phyloP scores from a whole-genome alignment of 2,113 vertebrate genomes.

The Lanius ludovicianus region DNA sequence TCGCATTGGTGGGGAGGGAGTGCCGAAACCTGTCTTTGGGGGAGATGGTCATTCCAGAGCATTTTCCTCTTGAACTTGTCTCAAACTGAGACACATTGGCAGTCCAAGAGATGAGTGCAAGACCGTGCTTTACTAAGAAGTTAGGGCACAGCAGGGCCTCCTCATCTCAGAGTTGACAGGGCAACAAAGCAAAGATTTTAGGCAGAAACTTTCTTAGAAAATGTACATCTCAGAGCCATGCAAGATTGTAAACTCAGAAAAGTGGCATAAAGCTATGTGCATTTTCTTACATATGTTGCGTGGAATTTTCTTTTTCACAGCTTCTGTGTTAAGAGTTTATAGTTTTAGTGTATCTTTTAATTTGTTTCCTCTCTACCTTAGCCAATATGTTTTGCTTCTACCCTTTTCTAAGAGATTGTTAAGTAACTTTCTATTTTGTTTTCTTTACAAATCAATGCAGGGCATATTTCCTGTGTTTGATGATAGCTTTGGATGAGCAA shows the following conservation, averaged over 20 bases:
- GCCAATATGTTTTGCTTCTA: neutral
- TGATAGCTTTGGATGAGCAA: neutral
- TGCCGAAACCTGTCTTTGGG: neutral
- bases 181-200: neutral
- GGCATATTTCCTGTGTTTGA: neutral
- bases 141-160: neutral
- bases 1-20: neutral
- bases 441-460: neutral
- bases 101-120: neutral
- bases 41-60: neutral
- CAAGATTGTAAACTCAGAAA: neutral
- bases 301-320: neutral
- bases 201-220: neutral
- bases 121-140: neutral
- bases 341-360: neutral
- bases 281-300: neutral
- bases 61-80: neutral
- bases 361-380: neutral
- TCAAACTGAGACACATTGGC: neutral
- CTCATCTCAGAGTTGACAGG: neutral
- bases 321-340: neutral
- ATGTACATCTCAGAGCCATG: neutral
- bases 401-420: neutral
- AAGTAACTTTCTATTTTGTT: neutral
- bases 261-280: neutral